Percentiles rank a stretch among this genome's conserved stretches.
These are phyloP conservation scores for Nycticorax nycticorax DNA, from an alignment of 2,113 vertebrate species.

Conservation along the genomic window DNA sequence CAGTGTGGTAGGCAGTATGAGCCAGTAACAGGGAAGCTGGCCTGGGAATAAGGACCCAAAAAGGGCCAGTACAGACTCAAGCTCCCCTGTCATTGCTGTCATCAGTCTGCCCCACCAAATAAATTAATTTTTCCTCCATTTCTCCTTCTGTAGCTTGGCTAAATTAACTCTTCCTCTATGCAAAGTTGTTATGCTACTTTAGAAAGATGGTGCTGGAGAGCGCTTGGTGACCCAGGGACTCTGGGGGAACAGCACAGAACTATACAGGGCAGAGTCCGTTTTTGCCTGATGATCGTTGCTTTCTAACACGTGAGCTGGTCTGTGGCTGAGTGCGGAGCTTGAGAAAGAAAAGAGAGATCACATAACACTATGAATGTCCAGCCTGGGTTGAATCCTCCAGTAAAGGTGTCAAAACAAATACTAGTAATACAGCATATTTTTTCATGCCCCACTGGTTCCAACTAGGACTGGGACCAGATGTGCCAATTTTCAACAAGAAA, in stretches of 20 bases:
- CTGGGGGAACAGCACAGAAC: background rate
- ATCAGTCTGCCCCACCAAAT: background rate
- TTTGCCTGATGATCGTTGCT: background rate
- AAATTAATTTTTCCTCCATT: background rate
- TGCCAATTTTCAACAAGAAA: slow-evolving; percentile 42
- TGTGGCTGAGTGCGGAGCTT: background rate
- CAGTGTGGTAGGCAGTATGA: background rate
- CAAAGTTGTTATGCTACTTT: background rate
- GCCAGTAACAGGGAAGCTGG: background rate
- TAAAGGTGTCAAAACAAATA: slow-evolving; percentile 6
- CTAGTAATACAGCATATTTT: background rate
- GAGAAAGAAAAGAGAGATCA: background rate
- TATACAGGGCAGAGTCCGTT: background rate
- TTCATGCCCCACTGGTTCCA: slow-evolving; percentile 6
- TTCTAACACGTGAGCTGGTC: background rate
- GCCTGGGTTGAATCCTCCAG: background rate
- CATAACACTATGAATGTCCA: background rate
- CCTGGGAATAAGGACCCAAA: background rate
- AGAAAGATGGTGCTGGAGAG: background rate
- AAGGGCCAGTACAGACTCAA: background rate
- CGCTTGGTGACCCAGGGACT: background rate
- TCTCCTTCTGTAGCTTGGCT: background rate
- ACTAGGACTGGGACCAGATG: slow-evolving; percentile 29
- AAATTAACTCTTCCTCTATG: background rate
- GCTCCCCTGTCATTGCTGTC: background rate